Base-by-base conservation (phyloP, 2,797 vertebrate species). In the Carapus acus region DNA sequence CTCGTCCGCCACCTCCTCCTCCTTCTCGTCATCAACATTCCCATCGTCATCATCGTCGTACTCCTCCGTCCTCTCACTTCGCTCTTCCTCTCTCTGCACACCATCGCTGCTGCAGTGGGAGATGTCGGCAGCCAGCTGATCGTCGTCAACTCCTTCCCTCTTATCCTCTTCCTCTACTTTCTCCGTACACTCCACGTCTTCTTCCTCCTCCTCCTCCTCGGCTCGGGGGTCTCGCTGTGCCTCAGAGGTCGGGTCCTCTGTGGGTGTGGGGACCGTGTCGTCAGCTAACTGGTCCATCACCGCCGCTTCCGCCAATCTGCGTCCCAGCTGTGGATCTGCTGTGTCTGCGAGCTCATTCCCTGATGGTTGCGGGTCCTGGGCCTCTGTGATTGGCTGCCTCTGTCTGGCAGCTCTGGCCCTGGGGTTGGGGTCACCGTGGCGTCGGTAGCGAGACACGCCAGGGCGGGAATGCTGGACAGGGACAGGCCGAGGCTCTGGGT, bases 371-470 rank as follows among this genome's bases (percentile, higher is more conserved):
- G 59, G 13, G 4, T 66, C 67, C 56, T 57, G 67, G 11, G 8
- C 37, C 36, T 74, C 79, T 69, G 59, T 53, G 39, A 58, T 9
- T 4, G 63, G 62, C 6, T 65, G 81, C 37, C 48, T 71, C 60
- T 69, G 78, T 43, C 70, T 69, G 41, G 70, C 73, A 50, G 44
- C 70, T 62, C 76, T 76, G 19, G 74, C 67, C 22, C 82, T 73
- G 21, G 83, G 84, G 54, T 83, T 81, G 2, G 80, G 82, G 62
- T 86, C 84, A 0, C 85, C 85, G 3, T 83, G 81, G 7, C 85
- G 83, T 6, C 83, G 82, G 45, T 86, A 87, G 50, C 80, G 84
- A 6, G 74, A 17, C 1, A 86, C 79, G 9, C 73, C 85, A 4
- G 80, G 71, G 9, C 84, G 82, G 4, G 39, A 69, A 4, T 70